Base-by-base conservation (phyloP, 2,797 vertebrate species). In the Cynopterus sphinx region DNA sequence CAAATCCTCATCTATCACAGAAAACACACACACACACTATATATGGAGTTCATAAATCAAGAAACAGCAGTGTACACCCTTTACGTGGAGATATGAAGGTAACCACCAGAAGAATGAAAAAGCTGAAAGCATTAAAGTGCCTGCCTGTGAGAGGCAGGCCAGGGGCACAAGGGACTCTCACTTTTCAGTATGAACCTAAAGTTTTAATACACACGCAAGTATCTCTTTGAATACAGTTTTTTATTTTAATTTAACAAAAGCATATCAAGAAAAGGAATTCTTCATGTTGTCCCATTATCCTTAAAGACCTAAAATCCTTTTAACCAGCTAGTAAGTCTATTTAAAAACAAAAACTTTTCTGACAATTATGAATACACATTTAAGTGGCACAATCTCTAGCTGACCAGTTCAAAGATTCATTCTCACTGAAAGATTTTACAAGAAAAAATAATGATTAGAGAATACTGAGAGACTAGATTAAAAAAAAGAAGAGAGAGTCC, bases 201-300 rank as follows among this genome's bases (percentile, higher is more conserved):
- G 71, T 49, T 65, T 31, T 79, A 71, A 55, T 57, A 46, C 73
- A 79, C 9, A 22, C 39, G 2, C 28, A n/a, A 9, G 46, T 12
- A 59, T 53, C 71, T 79, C 79, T 86, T n/a, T 78, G 53, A 84
- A 74, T 17, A 71, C 0, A 39, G 41, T 59, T 55, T 95, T 79
- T 75, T 53, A 57, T 93, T 75, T 90, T 84, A 95, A 79, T 41
- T 85, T 75, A 86, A 71, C 39, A 67, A 87, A 84, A 73, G 28
- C 16, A 24, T 24, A 21, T n/a, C 39, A 91, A 16, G 55, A 19
- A 90, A 91, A 75, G 21, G 21, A 88, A 36, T 31, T 87, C 33
- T 31, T 87, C 22, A n/a, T 51, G 55, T 85, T 43, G 90, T 83
- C 63, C 74, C 36, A 83, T 36, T 95, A 68, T 81, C 82, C 61